Evolutionary conservation across 1,140 invertebrate genomes (phyloP).

Genomic region (Drosophila ohnishii): DNA sequence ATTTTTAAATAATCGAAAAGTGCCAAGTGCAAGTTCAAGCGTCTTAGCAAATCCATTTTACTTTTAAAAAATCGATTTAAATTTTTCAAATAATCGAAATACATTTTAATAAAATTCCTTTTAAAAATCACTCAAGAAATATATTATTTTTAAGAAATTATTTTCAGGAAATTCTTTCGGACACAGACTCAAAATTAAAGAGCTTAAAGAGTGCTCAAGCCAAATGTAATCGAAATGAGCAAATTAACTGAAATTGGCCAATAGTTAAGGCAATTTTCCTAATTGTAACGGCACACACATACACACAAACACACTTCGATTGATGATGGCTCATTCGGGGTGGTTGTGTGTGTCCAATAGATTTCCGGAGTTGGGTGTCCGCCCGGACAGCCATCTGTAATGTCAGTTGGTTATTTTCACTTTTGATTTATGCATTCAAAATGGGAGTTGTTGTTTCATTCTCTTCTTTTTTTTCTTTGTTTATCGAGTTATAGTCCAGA

Average conservation of each 20-base stretch:
- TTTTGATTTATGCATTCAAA: constrained; percentile 66
- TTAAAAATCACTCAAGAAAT: neutral
- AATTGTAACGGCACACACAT: constrained; percentile 5
- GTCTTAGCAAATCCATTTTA: too few relatives aligned
- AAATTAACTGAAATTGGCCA: constrained; percentile 19
- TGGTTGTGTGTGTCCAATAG: neutral
- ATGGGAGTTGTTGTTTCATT: constrained; percentile 45
- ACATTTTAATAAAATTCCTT: neutral
- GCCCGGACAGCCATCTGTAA: constrained; percentile 36
- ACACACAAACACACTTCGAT: neutral
- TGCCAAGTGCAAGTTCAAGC: too few relatives aligned
- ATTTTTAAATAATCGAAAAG: too few relatives aligned
- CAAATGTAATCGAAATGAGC: neutral
- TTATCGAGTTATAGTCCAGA: constrained; percentile 63
- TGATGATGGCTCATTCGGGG: neutral
- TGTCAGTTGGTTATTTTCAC: constrained; percentile 51
- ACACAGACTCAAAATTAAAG: neutral
- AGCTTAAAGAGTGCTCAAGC: neutral
- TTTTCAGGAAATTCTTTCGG: neutral
- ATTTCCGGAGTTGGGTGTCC: constrained; percentile 14
- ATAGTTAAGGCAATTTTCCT: constrained; percentile 20
- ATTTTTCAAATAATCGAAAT: neutral
- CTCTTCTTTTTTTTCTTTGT: constrained; percentile 6
- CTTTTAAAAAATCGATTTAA: too few relatives aligned
- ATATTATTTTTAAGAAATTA: neutral